A percentile compares a stretch with the other conserved stretches of the same genome.
These are phyloP conservation scores for Scomberomorus guttatus DNA, from an alignment of 2,797 vertebrate genomes.

Conservation along the genomic window DNA sequence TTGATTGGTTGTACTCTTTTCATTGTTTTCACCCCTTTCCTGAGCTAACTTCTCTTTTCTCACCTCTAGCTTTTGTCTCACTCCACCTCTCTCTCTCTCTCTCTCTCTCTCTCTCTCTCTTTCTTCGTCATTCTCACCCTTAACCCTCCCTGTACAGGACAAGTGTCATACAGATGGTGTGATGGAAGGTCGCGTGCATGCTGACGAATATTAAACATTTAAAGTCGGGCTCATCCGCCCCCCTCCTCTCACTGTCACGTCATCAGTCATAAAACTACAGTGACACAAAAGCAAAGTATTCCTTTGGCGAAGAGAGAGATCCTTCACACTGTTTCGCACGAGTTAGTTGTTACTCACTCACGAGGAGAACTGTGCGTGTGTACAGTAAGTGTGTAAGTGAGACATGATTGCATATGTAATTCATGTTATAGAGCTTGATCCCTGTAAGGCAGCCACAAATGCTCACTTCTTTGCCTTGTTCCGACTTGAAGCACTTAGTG, in stretches of 20 bases:
- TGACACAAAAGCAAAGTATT: conserved; percentile 50
- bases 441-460: background rate
- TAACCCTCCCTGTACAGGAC: conserved; percentile 18
- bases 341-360: conserved; percentile 34
- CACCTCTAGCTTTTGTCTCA: conserved; percentile 35
- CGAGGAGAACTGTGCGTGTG: conserved; percentile 14
- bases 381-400: background rate
- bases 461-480: background rate
- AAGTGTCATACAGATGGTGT: conserved; percentile 61
- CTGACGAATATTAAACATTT: conserved; percentile 72
- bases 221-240: conserved; percentile 34
- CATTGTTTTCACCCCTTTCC: conserved; percentile 41
- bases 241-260: conserved; percentile 28
- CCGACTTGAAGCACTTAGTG: background rate
- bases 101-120: background rate
- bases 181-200: conserved; percentile 59
- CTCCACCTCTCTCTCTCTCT: background rate
- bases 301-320: conserved; percentile 28
- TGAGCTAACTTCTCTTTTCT: conserved; percentile 53
- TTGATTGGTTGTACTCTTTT: conserved; percentile 54
- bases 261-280: conserved; percentile 41
- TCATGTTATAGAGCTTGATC: conserved; percentile 27
- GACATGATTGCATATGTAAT: conserved; percentile 29
- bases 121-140: conserved; percentile 15
- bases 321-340: conserved; percentile 14